phyloP scores from a whole-genome alignment of 2,888 invertebrate genomes.

The Osmoderma eremita region DNA sequence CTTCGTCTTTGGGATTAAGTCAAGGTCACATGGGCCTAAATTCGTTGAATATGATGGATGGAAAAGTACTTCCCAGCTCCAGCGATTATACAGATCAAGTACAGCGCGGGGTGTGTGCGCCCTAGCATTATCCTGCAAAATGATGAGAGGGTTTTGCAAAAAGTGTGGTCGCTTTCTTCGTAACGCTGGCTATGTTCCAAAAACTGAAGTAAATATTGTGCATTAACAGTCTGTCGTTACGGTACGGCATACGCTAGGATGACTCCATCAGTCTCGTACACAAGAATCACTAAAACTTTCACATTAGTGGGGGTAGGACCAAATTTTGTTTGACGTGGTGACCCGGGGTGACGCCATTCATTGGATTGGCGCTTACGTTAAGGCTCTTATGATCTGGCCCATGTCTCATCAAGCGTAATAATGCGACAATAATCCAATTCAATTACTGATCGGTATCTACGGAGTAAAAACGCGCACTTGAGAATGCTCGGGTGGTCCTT shows the following conservation, averaged over 20 bases:
- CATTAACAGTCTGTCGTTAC: neutral
- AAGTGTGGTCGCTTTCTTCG: neutral
- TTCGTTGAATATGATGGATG: neutral
- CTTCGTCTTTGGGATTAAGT: neutral
- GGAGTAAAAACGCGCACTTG: too few species aligned
- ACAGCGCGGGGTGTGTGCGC: neutral
- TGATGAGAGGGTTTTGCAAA: neutral
- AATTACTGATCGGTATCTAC: too few species aligned
- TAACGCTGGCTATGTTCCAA: too few species aligned
- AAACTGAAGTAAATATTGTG: neutral
- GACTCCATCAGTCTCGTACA: too few species aligned
- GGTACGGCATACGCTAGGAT: too few species aligned
- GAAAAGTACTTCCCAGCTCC: neutral
- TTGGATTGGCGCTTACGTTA: neutral
- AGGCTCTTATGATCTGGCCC: neutral
- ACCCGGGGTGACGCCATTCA: neutral
- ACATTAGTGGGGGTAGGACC: neutral
- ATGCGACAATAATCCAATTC: neutral
- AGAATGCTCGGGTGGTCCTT: too few species aligned
- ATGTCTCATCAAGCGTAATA: conserved; percentile 7
- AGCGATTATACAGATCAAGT: conserved; percentile 1
- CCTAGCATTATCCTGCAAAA: conserved; percentile 3
- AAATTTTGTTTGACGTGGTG: conserved; percentile 4
- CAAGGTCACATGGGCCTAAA: conserved; percentile 2
- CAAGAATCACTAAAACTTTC: too few species aligned